Evolutionary conservation across 2,888 invertebrate species (phyloP).

Genomic region (Diarsia brunnea): DNA sequence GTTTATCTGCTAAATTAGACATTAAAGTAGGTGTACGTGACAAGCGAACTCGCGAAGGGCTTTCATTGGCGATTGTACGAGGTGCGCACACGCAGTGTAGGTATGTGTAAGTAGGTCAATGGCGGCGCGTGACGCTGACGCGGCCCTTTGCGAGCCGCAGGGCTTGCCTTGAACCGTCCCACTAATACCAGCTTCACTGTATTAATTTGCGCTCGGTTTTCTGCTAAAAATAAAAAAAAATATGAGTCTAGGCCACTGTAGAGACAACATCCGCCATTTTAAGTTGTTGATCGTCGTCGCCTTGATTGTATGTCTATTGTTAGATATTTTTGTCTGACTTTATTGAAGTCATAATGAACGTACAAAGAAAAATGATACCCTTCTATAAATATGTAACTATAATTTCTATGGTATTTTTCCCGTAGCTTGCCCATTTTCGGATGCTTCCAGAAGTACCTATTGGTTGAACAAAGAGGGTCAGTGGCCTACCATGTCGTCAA

Average conservation of each 20-base stretch:
- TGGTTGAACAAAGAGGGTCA: conserved; percentile 39
- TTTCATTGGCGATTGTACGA: conserved; percentile 84
- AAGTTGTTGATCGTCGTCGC: conserved; percentile 27
- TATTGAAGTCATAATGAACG: not conserved
- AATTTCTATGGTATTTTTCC: conserved; percentile 1
- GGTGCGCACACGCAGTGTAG: conserved; percentile 83
- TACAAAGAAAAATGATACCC: conserved; percentile 5
- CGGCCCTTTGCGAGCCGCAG: conserved; percentile 87
- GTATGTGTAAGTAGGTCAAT: conserved; percentile 88
- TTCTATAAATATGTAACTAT: conserved; percentile 5
- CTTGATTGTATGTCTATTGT: conserved; percentile 37
- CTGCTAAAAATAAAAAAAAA: conserved; percentile 81
- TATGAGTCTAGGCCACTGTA: conserved; percentile 61
- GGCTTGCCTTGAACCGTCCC: conserved; percentile 89
- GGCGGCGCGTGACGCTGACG: conserved; percentile 88
- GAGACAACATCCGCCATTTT: conserved; percentile 52
- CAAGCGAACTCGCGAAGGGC: conserved; percentile 75
- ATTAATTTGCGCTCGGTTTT: conserved; percentile 86
- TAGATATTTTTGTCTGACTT: conserved; percentile 15
- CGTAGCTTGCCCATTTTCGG: not conserved
- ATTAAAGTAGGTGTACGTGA: conserved; percentile 78
- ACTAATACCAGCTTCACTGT: conserved; percentile 80
- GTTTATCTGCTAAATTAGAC: conserved; percentile 1
- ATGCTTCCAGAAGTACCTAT: conserved; percentile 32
- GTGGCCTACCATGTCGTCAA: conserved; percentile 35